Evolutionary conservation across 2,113 vertebrate species (phyloP), one percentile per base, ranked within the genome.

Genomic region (Euleptes europaea): DNA sequence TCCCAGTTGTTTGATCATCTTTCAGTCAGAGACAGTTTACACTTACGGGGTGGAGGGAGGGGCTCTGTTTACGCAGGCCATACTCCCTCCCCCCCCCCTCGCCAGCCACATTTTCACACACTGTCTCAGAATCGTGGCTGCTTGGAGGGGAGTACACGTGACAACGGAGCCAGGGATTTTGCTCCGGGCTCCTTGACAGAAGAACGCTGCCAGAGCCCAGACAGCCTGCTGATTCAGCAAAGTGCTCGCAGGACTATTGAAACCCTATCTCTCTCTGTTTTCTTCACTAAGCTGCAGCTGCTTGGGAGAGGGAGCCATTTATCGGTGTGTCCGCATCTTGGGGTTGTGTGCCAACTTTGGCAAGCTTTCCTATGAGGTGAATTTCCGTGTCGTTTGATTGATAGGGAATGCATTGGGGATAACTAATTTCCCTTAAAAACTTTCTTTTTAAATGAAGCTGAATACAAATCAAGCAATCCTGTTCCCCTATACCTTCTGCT

Each of bases 151-250:
- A 44, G 13, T 35, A 31, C 49, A 81, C 57, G 66, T 40, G 75
- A 76, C 38, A 54, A 54, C 60, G 80, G 82, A 40, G 28, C n/a
- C 66, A 38, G 42, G 49, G 71, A 82, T n/a, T 49, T 70, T 17
- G n/a, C 35, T 21, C 12, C 1, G 35, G 60, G 69, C 15, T 51
- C 57, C 40, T 47, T 28, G 40, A 28, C 42, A n/a, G 38, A 33
- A 67, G 51, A 38, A 57, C 1, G 15, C 26, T 23, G 14, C 47
- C 33, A 44, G 44, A 75, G n/a, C 51, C 7, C 15, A 54, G 38
- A 84, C 80, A 84, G 83, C 47, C 74, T 88, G 91, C 88, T 87
- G 79, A 91, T 80, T 84, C 86, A 83, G 89, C 90, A 91, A 60
- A 69, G 80, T 47, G 21, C 38, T 31, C 14, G 76, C 54, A 28